These are phyloP conservation scores for Palythoa heliodiscus DNA, from an alignment of 92 coral and sea anemone species.

Conservation along the genomic window DNA sequence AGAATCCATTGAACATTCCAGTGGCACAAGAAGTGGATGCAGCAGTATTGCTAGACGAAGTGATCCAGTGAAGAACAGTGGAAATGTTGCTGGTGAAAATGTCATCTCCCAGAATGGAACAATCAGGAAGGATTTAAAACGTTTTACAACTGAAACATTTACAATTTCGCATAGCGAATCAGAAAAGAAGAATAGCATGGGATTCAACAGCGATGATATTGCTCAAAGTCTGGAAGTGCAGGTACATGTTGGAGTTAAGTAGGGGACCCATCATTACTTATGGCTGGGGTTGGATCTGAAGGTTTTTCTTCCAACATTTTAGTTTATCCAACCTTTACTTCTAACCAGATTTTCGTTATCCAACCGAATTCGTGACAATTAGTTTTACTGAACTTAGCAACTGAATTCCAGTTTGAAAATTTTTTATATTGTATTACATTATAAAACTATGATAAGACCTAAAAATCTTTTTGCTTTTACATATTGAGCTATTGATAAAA, in stretches of 20 bases:
- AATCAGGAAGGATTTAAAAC: neutral
- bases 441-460: too few relatives aligned
- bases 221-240: conserved; percentile 53
- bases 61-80: neutral
- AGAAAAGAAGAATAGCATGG: neutral
- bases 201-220: conserved; percentile 49
- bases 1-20: neutral
- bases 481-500: too few relatives aligned
- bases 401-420: too few relatives aligned
- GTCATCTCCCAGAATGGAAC: neutral
- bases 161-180: conserved; percentile 2
- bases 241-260: neutral
- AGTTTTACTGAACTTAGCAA: too few relatives aligned
- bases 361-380: too few relatives aligned
- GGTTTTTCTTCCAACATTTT: too few relatives aligned
- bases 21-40: neutral
- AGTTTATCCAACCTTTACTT: too few relatives aligned
- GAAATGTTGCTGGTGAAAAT: neutral
- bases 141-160: neutral
- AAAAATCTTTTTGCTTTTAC: too few relatives aligned
- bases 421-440: too few relatives aligned
- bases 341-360: too few relatives aligned
- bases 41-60: neutral
- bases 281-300: too few relatives aligned
- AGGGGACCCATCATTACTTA: too few relatives aligned